These are phyloP conservation scores for Hydropsyche tenuis DNA, from an alignment of 1,140 invertebrate genomes.

Conservation along the genomic window DNA sequence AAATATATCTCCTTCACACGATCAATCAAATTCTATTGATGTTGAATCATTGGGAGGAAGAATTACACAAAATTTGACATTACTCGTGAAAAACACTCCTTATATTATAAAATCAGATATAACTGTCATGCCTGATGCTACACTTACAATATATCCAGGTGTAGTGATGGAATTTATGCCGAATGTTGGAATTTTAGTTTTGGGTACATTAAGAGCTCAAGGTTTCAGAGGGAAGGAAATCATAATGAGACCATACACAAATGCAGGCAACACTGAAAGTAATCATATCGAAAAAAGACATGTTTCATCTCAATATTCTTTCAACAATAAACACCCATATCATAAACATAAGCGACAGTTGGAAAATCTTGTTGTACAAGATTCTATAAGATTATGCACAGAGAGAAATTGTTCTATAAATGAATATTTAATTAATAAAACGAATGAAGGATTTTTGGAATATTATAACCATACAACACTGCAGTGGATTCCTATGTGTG, in stretches of 20 bases:
- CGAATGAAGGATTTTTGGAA: conserved; percentile 87
- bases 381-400: conserved; percentile 77
- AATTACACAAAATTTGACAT: conserved; percentile 73
- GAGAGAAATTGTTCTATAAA: conserved; percentile 71
- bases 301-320: conserved; percentile 41
- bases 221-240: conserved; percentile 84
- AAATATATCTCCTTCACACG: conserved; percentile 75
- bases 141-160: conserved; percentile 86
- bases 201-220: conserved; percentile 87
- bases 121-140: conserved; percentile 93
- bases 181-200: conserved; percentile 95
- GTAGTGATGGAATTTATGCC: conserved; percentile 94
- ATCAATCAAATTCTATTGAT: conserved; percentile 63
- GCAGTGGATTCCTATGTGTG: conserved; percentile 97
- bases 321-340: conserved; percentile 46
- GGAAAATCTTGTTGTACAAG: conserved; percentile 61
- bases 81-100: conserved; percentile 73
- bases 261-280: conserved; percentile 55
- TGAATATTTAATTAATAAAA: conserved; percentile 60
- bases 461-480: conserved; percentile 93
- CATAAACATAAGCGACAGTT: conserved; percentile 59
- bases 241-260: conserved; percentile 76
- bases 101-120: conserved; percentile 91
- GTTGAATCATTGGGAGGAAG: conserved; percentile 83
- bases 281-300: conserved; percentile 58